Percentiles rank a stretch among this genome's conserved stretches.
phyloP scores from a whole-genome alignment of 2,888 invertebrate genomes.

The Tipula confusa region DNA sequence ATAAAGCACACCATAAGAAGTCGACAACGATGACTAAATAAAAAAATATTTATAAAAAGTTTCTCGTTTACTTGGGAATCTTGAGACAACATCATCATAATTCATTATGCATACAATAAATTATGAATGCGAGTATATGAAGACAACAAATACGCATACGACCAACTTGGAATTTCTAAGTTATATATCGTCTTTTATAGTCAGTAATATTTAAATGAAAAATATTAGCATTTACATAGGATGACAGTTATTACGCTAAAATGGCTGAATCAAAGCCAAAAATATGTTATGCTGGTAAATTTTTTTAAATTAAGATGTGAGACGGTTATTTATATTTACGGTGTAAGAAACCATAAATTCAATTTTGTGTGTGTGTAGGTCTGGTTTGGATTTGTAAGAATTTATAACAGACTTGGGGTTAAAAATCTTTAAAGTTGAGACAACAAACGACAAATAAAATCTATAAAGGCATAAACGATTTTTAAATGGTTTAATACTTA shows the following conservation, averaged over 20 bases:
- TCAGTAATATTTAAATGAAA: background rate
- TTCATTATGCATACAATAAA: constrained; percentile 12
- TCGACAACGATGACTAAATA: background rate
- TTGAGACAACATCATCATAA: background rate
- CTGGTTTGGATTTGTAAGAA: no score
- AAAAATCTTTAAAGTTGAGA: no score
- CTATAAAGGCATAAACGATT: no score
- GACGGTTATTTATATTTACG: background rate
- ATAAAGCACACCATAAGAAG: no score
- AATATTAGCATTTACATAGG: background rate
- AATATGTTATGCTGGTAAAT: background rate
- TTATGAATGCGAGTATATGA: background rate
- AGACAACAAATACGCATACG: background rate
- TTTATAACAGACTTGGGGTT: background rate
- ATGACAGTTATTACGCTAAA: background rate
- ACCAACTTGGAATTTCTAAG: background rate
- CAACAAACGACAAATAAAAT: no score
- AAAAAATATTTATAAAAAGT: no score
- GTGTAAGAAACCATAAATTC: background rate
- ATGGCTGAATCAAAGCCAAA: background rate
- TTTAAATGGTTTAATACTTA: no score
- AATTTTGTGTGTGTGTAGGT: background rate
- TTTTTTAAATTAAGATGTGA: background rate
- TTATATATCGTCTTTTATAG: background rate
- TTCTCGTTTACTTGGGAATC: background rate